A percentile compares a stretch with the other conserved stretches of the same genome.
phyloP scores from a whole-genome alignment of 2,113 vertebrate species.

The Periophthalmus modestus region DNA sequence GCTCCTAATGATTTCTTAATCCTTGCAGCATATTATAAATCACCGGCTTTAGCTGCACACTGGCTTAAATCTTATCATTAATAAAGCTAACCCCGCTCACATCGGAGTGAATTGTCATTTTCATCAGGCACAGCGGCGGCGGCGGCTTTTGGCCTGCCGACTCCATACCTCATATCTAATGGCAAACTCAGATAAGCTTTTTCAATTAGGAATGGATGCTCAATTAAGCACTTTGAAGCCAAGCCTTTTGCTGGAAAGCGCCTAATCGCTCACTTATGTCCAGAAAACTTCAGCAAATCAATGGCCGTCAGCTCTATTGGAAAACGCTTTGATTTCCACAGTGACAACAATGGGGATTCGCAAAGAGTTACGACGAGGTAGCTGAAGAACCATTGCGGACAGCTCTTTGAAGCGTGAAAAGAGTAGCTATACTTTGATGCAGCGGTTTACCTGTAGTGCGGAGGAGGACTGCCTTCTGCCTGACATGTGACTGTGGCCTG shows the following conservation, averaged over 20 bases:
- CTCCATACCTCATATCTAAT: conserved; percentile 37
- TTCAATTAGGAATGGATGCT: conserved; percentile 53
- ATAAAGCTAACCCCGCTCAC: conserved; percentile 54
- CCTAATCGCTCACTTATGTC: conserved; percentile 43
- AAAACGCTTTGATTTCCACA: conserved; percentile 47
- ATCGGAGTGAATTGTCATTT: conserved; percentile 44
- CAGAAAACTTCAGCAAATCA: conserved; percentile 48
- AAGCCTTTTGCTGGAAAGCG: conserved; percentile 26
- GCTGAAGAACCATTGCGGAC: conserved; percentile 3
- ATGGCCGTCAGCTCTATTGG: conserved; percentile 59
- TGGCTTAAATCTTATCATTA: conserved; percentile 56
- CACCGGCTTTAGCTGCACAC: conserved; percentile 37
- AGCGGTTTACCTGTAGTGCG: conserved; percentile 74
- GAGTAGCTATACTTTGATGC: conserved; percentile 26
- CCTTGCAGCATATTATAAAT: conserved; percentile 47
- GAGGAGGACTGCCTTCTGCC: conserved; percentile 70
- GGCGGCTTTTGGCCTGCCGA: conserved; percentile 8
- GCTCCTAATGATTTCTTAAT: conserved; percentile 59
- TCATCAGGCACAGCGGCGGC: conserved; percentile 36
- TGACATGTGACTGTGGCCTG: conserved; percentile 73
- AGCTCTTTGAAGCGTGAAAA: background rate
- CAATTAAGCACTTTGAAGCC: conserved; percentile 56
- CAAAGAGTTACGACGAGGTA: conserved; percentile 39
- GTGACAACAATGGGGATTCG: conserved; percentile 43
- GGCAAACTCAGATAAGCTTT: conserved; percentile 41